Conservation (phyloP, 2,888 invertebrate genomes). For the Brachypterus glaber region DNA sequence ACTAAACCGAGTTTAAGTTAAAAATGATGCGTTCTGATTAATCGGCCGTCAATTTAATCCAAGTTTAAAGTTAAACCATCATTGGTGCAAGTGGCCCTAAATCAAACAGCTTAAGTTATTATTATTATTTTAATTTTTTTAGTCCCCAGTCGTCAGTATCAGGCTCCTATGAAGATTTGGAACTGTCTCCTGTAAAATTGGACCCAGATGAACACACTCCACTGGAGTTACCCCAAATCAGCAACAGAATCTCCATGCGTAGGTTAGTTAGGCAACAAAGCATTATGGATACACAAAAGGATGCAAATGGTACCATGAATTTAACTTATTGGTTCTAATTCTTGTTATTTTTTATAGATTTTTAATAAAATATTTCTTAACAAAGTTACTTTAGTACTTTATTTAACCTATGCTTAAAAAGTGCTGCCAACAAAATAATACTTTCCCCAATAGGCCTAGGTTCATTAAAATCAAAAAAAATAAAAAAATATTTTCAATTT, state of each 20-base stretch:
- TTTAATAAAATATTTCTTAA: conserved; percentile 7
- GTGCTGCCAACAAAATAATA: no score
- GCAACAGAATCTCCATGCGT: conserved; percentile 51
- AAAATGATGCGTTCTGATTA: no score
- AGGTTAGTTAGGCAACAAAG: conserved; percentile 69
- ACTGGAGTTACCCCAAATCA: conserved; percentile 30
- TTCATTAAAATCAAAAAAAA: no score
- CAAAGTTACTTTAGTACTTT: no score
- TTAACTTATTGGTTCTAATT: conserved; percentile 79
- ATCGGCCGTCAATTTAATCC: no score
- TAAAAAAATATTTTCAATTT: no score
- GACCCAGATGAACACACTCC: conserved; percentile 43
- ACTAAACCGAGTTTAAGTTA: no score
- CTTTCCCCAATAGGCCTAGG: no score
- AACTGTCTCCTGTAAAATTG: conserved; percentile 45
- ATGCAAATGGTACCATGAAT: conserved; percentile 69
- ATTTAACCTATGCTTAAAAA: no score
- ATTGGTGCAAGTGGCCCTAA: no score
- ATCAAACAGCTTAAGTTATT: no score
- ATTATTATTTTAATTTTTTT: conserved; percentile 22
- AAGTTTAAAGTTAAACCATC: no score
- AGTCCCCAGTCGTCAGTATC: conserved; percentile 46
- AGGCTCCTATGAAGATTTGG: conserved; percentile 67
- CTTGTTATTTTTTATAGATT: conserved; percentile 1
- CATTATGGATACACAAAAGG: conserved; percentile 72